Conservation (phyloP, 2,888 invertebrate species). For the Agrenia bidenticulata region DNA sequence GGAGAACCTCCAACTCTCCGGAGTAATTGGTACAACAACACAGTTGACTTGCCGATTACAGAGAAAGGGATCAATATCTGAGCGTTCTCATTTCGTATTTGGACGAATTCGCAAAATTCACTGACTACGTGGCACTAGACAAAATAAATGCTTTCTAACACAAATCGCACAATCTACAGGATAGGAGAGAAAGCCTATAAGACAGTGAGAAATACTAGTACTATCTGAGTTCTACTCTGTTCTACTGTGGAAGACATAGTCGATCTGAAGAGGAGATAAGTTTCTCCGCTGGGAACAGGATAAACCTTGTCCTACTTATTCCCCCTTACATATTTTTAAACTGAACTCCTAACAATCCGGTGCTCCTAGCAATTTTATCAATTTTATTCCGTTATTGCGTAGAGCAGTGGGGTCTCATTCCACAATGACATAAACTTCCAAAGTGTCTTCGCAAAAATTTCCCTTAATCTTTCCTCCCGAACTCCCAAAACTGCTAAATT, state of each 20-base stretch:
- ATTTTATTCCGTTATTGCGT: too few relatives aligned
- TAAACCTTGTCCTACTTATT: neutral
- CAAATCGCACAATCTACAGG: neutral
- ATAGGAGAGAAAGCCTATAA: neutral
- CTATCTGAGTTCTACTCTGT: too few relatives aligned
- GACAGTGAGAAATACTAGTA: too few relatives aligned
- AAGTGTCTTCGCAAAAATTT: too few relatives aligned
- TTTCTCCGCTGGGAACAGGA: constrained; percentile 1
- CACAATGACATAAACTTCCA: too few relatives aligned
- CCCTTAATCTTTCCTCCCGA: too few relatives aligned
- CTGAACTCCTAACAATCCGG: too few relatives aligned
- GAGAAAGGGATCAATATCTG: constrained; percentile 12
- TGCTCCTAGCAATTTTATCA: too few relatives aligned
- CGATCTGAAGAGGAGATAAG: neutral
- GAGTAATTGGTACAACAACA: constrained; percentile 10
- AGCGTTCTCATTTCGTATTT: neutral
- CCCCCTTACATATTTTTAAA: too few relatives aligned
- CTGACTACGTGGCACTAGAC: constrained; percentile 9
- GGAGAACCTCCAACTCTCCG: constrained; percentile 1
- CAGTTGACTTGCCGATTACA: constrained; percentile 13
- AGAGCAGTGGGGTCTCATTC: too few relatives aligned
- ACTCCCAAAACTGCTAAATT: too few relatives aligned
- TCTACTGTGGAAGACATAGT: too few relatives aligned
- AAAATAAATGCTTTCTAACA: neutral
- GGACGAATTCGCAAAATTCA: constrained; percentile 5